Percentiles rank a stretch among this genome's conserved stretches.
These are phyloP conservation scores for Epicampocera succincta DNA, from an alignment of 2,888 invertebrate genomes.

Conservation along the genomic window DNA sequence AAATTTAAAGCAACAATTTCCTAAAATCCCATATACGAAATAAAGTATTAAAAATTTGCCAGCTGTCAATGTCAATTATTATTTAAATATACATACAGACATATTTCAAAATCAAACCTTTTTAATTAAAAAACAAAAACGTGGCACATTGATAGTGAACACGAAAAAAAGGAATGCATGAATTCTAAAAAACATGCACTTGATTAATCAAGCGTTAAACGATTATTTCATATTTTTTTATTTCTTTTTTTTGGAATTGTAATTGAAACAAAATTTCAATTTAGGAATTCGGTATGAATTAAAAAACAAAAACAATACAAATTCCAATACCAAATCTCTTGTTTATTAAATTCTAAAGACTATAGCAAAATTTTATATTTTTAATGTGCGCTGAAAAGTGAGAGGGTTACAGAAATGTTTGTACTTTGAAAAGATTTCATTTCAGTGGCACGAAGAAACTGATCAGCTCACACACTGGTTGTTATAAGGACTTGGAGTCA, in stretches of 20 bases:
- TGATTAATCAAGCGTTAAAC: conserved; percentile 48
- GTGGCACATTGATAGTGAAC: neutral
- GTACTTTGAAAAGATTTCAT: no score
- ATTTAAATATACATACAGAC: no score
- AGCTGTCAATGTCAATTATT: conserved; percentile 6
- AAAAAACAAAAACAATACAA: conserved; percentile 60
- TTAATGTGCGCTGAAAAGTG: neutral
- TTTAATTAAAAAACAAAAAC: neutral
- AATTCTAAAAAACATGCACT: conserved; percentile 39
- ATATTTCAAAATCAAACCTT: neutral
- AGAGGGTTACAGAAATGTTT: neutral
- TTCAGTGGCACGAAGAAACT: no score
- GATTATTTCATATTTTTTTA: conserved; percentile 9
- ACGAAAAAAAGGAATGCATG: neutral
- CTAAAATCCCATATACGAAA: no score
- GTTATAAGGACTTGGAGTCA: no score
- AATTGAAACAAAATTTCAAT: neutral
- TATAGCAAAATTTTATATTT: neutral
- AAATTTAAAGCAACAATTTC: no score
- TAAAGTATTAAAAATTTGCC: neutral
- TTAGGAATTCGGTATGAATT: conserved; percentile 33
- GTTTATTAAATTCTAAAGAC: conserved; percentile 19
- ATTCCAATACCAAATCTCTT: conserved; percentile 59
- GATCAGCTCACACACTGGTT: no score
- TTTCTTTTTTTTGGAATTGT: neutral